Evolutionary conservation across 1,140 invertebrate genomes (phyloP), one percentile per base, ranked within the genome.

Genomic region (Cyphomyrmex costatus): DNA sequence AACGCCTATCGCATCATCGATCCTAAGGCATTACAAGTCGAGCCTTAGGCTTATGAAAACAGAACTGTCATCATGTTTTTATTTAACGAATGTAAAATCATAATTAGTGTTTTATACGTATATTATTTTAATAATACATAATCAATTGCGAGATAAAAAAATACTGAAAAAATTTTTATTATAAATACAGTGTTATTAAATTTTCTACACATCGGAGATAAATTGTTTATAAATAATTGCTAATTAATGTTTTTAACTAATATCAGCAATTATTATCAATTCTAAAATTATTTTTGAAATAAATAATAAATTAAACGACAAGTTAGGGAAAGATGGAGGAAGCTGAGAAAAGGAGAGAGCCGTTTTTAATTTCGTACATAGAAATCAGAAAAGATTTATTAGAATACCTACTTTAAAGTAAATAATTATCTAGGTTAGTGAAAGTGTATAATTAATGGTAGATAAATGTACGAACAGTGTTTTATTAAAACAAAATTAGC

Each of bases 1-100:
- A 66, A 53, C 24, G 33, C 61, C 10, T 21, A 65, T 30, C 56
- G 14, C 46, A 24, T 83, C 60, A 65, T 74, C n/a, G 7, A 68
- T 61, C 21, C 8, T 42, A n/a, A 21, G 27, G 8, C n/a, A 36
- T 76, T 16, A 33, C 58, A 49, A 27, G 36, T 2, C 8, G n/a
- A 66, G n/a, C 33, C 10, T 68, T 36, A 8, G 19, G 0, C 10
- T 68, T 12, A 21, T 68, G 5, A 68, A 68, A 16, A 68, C 3
- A 24, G 4, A 36, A 77, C 2, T 36, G 19, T 58, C 6, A 66
- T 53, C 2, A 24, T 19, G 7, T 42, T 36, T 56, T 42, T 42
- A 19, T 76, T 36, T 60, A 14, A 74, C 16, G 12, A 12, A 16
- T 36, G 7, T 3, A 33, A 56, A 74, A 4, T 73, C 19, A n/a